These are phyloP conservation scores for Onthophagus taurus DNA, from an alignment of 1,140 invertebrate genomes.

Conservation along the genomic window DNA sequence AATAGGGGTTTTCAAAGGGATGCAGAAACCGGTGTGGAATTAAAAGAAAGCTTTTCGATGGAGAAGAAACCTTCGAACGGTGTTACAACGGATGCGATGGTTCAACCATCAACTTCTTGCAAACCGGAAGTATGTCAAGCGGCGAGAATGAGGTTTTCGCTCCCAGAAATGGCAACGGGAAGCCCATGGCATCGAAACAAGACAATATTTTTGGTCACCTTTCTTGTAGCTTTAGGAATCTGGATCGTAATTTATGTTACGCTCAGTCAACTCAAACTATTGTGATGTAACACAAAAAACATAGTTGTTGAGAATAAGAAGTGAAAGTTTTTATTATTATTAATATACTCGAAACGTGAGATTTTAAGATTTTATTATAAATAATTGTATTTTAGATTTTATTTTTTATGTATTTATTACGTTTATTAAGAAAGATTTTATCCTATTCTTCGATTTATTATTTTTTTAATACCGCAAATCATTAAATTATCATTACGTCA, in stretches of 20 bases:
- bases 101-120: conserved; percentile 23
- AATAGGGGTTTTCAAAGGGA: conserved; percentile 17
- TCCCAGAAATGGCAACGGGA: conserved; percentile 32
- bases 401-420: too few species aligned
- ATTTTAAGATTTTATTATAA: too few species aligned
- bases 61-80: conserved; percentile 17
- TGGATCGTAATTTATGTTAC: conserved; percentile 42
- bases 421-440: too few species aligned
- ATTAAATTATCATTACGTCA: too few species aligned
- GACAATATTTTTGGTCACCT: conserved; percentile 40
- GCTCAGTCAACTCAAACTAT: conserved; percentile 33
- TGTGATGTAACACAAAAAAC: too few species aligned
- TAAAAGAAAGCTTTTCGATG: conserved; percentile 2
- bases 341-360: too few species aligned
- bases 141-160: conserved; percentile 27
- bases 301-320: too few species aligned
- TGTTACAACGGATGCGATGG: neutral
- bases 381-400: too few species aligned
- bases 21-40: conserved; percentile 16
- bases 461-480: too few species aligned
- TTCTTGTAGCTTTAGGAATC: conserved; percentile 38
- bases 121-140: conserved; percentile 30
- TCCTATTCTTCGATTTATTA: too few species aligned
- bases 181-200: conserved; percentile 44
- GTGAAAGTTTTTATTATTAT: too few species aligned